Evolutionary conservation across 2,797 vertebrate species (phyloP).

Genomic region (Vespertilio murinus): DNA sequence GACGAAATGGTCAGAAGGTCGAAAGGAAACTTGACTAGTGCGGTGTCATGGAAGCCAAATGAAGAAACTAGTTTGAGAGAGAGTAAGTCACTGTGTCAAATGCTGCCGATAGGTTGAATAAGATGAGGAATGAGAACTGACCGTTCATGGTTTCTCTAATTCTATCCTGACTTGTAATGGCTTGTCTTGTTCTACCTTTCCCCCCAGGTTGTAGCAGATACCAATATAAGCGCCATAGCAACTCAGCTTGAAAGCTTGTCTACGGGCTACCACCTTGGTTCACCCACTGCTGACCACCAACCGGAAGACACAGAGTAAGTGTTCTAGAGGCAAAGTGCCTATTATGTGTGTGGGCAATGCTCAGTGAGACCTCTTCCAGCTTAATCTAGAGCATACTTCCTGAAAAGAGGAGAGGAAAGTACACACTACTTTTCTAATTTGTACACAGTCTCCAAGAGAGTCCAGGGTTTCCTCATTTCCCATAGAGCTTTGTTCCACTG

Average conservation of each 20-base stretch:
- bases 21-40: background rate
- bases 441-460: background rate
- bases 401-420: background rate
- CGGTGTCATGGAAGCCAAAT: background rate
- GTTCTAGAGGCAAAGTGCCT: background rate
- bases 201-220: conserved; percentile 92
- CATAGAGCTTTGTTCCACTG: background rate
- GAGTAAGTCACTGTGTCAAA: background rate
- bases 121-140: background rate
- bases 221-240: conserved; percentile 94
- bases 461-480: background rate
- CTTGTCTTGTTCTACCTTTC: background rate
- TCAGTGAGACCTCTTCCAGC: background rate
- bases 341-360: background rate
- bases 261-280: conserved; percentile 78
- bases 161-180: background rate
- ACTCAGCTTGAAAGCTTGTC: conserved; percentile 93
- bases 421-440: background rate
- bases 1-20: background rate
- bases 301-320: conserved; percentile 90
- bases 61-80: background rate
- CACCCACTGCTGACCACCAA: conserved; percentile 81
- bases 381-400: background rate
- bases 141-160: background rate
- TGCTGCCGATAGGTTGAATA: background rate